Evolutionary conservation across 2,888 invertebrate species (phyloP), one percentile per base, ranked within the genome.

Genomic region (Exocentrus adspersus): DNA sequence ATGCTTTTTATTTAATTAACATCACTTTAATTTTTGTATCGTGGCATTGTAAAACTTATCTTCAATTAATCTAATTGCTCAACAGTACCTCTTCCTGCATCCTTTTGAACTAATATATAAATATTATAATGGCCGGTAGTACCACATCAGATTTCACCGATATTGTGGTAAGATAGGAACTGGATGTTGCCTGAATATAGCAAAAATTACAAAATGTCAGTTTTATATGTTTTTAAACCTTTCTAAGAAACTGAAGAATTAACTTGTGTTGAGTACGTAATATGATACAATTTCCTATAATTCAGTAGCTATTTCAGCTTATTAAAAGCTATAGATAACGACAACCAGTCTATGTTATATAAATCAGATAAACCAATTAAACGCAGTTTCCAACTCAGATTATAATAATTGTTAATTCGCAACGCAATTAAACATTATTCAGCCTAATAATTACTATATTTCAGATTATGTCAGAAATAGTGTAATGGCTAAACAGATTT

Each of bases 1-100:
- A 54, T n/a, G 42, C 42, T 14, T 54, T 54, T 54, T 43, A 54
- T 54, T 54, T 54, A 54, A 54, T 54, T 54, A 54, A 54, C 54
- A 43, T 43, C 19, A 21, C 12, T 54, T 12, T 28, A 30, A 43
- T 14, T 54, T 54, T 17, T 45, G 30, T 43, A 14, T 16, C n/a
- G 19, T 17, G 28, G 54, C 54, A 43, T 54, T 54, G 54, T 54
- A 43, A 6, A 16, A 14, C 43, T 45, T 54, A 54, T 54, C 54
- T 54, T 54, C 30, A 54, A 54, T 54, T 54, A 43, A 54, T 54
- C 54, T 21, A 17, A 42, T 43, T 54, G 14, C 43, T 3, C 43
- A 54, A 54, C 19, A 10, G 14, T 16, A 19, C 54, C 30, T 54
- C 43, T 43, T 54, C n/a, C n/a, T n/a, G n/a, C n/a, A n/a, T n/a